Evolutionary conservation across 2,113 vertebrate species (phyloP).

Genomic region (Gobiocypris rarus): DNA sequence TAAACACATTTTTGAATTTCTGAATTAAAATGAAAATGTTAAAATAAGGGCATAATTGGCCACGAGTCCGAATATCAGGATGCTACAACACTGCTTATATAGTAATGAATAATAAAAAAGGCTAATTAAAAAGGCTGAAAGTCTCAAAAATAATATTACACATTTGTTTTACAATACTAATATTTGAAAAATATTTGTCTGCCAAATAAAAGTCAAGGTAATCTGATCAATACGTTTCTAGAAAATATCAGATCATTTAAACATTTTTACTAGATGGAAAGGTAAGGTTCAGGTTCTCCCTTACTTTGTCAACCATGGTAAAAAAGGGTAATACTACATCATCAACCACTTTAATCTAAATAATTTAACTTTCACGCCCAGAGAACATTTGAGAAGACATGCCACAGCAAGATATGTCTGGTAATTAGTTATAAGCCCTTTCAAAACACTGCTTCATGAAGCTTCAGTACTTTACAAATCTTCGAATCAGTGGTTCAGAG

Average conservation of each 20-base stretch:
- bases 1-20: background rate
- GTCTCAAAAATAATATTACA: background rate
- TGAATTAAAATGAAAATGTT: background rate
- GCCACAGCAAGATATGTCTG: too few relatives aligned
- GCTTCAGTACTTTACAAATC: too few relatives aligned
- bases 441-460: too few relatives aligned
- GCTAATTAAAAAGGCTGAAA: background rate
- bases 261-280: background rate
- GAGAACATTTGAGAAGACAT: background rate
- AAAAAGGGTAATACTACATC: background rate
- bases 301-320: background rate
- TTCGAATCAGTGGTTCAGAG: too few relatives aligned
- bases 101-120: too few relatives aligned
- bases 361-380: background rate
- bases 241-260: background rate
- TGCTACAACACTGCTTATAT: background rate
- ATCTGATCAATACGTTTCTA: background rate
- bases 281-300: background rate
- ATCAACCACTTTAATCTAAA: background rate
- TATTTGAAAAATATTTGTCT: background rate
- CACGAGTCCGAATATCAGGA: background rate
- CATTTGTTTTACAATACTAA: background rate
- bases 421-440: too few relatives aligned
- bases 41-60: background rate
- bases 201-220: background rate